Conservation (phyloP, 1,140 invertebrate species). For the Dinoponera quadriceps region DNA sequence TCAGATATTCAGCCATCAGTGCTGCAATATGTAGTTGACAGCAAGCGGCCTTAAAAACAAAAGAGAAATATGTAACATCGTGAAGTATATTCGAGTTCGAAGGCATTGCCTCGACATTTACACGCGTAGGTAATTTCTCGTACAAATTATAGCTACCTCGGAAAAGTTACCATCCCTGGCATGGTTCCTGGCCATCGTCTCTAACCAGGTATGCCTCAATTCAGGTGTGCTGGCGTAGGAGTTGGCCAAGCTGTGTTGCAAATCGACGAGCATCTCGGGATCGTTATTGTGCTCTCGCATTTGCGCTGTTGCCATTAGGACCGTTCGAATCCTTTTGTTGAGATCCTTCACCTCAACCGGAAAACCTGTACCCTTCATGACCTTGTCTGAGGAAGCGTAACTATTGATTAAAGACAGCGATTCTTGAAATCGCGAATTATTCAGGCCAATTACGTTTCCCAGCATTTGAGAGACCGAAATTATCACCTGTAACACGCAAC, state of each 20-base stretch:
- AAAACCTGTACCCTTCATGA: constrained; percentile 96
- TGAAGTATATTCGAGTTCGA: constrained; percentile 2
- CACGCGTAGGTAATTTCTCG: neutral
- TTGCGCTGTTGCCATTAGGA: constrained; percentile 96
- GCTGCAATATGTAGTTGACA: constrained; percentile 97
- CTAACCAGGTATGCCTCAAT: constrained; percentile 96
- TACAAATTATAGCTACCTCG: constrained; percentile 83
- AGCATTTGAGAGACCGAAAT: constrained; percentile 97
- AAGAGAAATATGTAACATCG: neutral
- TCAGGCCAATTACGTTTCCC: constrained; percentile 93
- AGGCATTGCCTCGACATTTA: neutral
- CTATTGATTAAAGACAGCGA: constrained; percentile 96
- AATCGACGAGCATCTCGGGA: constrained; percentile 95
- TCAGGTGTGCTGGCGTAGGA: constrained; percentile 98
- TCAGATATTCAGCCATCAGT: constrained; percentile 96
- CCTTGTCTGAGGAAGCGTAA: constrained; percentile 96
- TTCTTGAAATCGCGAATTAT: constrained; percentile 96
- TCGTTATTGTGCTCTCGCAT: constrained; percentile 96
- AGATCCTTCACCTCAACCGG: constrained; percentile 96
- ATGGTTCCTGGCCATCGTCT: constrained; percentile 96
- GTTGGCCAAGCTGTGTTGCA: constrained; percentile 97
- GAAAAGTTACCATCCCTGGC: constrained; percentile 92
- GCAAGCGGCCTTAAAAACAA: constrained; percentile 89
- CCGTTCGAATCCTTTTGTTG: constrained; percentile 95
- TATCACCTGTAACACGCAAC: constrained; percentile 88